Evolutionary conservation across 2,888 invertebrate species (phyloP), one percentile per base, ranked within the genome.

Genomic region (Nebria brevicollis): DNA sequence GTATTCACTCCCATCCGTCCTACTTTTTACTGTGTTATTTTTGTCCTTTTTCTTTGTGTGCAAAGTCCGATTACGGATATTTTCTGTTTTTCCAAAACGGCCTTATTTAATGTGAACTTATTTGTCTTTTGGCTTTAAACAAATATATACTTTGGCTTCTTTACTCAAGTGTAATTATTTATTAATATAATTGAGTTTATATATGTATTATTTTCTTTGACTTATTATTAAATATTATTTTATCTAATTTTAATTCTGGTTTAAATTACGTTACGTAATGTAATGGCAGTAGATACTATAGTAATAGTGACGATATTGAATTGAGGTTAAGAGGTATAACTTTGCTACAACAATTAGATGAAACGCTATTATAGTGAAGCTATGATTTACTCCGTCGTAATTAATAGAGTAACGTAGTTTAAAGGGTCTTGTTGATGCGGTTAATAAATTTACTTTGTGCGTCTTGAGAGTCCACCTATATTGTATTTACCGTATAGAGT

Each of bases 1-100:
- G 43, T 77, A 77, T 72, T 54, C 76, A 41, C 66, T 68, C 76
- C 66, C 68, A 76, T 76, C 68, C 68, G 68, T 76, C 66, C 76
- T 76, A 68, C 76, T 66, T 66, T 76, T 76, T 34, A 66, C 68
- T 76, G 66, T 68, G 1, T 34, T 34, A 34, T 34, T 43, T 66
- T 76, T 76, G 20, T 76, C 42, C 66, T 43, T 76, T 75, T 76
- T 66, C 76, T 66, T 65, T 7, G 54, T 54, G 54, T 54, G 54
- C 54, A 54, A 54, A 54, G 54, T 54, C 54, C 54, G 54, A 54
- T 54, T 54, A 54, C 54, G 8, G 54, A 54, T 54, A 54, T 54
- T 54, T 13, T 54, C 54, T 54, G 7, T 54, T 54, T 54, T 54
- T 13, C 54, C 34, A 34, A 54, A 54, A 54, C 54, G 11, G 8